These are phyloP conservation scores for Ariolimax columbianus DNA, from an alignment of 2,888 invertebrate genomes.

Conservation along the genomic window DNA sequence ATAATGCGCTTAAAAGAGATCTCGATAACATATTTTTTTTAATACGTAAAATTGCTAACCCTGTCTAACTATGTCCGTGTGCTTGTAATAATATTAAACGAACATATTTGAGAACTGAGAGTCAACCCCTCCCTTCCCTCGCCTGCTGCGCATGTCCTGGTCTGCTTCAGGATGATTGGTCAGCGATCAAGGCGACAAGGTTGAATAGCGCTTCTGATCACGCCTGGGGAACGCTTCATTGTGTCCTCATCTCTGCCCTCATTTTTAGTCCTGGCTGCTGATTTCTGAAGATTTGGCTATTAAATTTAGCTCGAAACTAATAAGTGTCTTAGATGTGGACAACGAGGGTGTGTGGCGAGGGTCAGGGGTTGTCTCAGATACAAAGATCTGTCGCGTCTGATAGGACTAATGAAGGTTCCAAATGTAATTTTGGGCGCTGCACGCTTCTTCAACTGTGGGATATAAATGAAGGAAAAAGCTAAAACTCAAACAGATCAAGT, in stretches of 20 bases:
- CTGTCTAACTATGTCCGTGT: too few relatives aligned
- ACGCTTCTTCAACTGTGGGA: neutral
- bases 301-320: slow-evolving; percentile 30
- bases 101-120: too few relatives aligned
- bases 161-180: neutral
- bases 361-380: too few relatives aligned
- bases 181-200: neutral
- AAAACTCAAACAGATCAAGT: neutral
- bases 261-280: too few relatives aligned
- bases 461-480: neutral
- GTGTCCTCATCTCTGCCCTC: too few relatives aligned
- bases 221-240: neutral
- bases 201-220: slow-evolving; percentile 5
- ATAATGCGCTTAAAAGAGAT: too few relatives aligned
- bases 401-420: neutral
- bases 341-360: neutral
- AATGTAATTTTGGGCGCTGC: too few relatives aligned
- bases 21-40: too few relatives aligned
- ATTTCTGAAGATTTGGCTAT: neutral
- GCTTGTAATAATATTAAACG: too few relatives aligned
- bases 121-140: too few relatives aligned
- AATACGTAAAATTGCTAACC: too few relatives aligned
- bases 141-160: too few relatives aligned
- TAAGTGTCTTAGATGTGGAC: neutral
- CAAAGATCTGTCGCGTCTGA: neutral